These are phyloP conservation scores for Charina bottae DNA, from an alignment of 2,113 vertebrate genomes.

Conservation along the genomic window DNA sequence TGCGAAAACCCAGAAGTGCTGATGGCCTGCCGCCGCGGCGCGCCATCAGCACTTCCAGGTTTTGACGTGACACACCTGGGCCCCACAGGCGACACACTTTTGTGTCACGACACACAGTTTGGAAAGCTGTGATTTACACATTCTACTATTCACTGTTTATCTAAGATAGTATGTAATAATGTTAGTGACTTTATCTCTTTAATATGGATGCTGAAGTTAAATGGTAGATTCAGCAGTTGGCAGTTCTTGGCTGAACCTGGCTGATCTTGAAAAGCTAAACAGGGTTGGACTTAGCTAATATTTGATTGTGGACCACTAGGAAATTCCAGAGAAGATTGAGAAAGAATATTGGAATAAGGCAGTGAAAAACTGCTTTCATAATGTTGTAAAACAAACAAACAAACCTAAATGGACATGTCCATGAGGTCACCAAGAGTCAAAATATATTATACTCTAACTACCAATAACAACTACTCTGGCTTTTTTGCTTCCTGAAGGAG, in stretches of 20 bases:
- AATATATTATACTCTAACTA: not conserved
- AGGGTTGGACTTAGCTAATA: not conserved
- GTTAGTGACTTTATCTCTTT: not conserved
- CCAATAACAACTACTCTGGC: not conserved
- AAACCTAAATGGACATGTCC: not conserved
- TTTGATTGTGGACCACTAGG: not conserved
- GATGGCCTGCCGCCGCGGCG: too few species aligned
- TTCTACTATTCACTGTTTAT: not conserved
- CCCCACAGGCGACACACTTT: too few species aligned
- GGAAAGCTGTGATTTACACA: too few species aligned
- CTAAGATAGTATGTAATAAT: not conserved
- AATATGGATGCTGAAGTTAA: not conserved
- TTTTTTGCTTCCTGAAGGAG: slow-evolving; percentile 67
- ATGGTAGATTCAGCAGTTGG: not conserved
- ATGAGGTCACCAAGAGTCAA: not conserved
- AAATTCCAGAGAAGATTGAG: not conserved
- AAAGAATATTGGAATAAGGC: not conserved
- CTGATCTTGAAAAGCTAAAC: not conserved
- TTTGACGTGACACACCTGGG: too few species aligned
- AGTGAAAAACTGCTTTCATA: not conserved
- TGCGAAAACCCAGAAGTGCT: too few species aligned
- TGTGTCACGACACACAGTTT: too few species aligned
- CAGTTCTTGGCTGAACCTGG: not conserved
- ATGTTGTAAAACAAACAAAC: not conserved
- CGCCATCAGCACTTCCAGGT: too few species aligned